These are phyloP conservation scores for Scomber colias DNA, from an alignment of 2,113 vertebrate species.

Conservation along the genomic window DNA sequence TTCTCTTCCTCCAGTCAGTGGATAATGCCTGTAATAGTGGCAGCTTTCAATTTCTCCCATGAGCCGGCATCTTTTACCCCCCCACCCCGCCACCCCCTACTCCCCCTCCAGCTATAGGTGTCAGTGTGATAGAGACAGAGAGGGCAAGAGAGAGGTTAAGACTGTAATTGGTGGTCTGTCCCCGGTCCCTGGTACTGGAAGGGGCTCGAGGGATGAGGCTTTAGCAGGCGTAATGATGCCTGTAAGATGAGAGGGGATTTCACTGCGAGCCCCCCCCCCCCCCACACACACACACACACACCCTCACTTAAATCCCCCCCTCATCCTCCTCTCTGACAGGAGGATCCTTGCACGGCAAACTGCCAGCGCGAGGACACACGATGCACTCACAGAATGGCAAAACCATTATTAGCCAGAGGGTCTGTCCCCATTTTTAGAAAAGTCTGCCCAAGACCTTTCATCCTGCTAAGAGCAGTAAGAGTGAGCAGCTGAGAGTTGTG, in stretches of 20 bases:
- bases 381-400: background rate
- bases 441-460: background rate
- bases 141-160: conserved; percentile 65
- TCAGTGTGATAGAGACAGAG: conserved; percentile 44
- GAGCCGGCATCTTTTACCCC: conserved; percentile 25
- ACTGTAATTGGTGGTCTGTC: conserved; percentile 86
- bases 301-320: conserved; percentile 52
- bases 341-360: conserved; percentile 33
- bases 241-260: conserved; percentile 83
- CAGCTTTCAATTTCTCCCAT: conserved; percentile 26
- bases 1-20: background rate
- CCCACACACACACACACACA: no score
- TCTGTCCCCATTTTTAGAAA: background rate
- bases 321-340: conserved; percentile 52
- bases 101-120: conserved; percentile 38
- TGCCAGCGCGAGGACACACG: conserved; percentile 24
- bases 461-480: no score
- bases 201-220: conserved; percentile 77
- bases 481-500: no score
- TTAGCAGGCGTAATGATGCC: conserved; percentile 84
- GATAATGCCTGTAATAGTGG: conserved; percentile 22
- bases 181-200: conserved; percentile 72
- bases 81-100: no score
- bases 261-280: conserved; percentile 36
- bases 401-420: conserved; percentile 2